Evolutionary conservation across 2,888 invertebrate species (phyloP), one percentile per base, ranked within the genome.

Genomic region (Ceriagrion tenellum): DNA sequence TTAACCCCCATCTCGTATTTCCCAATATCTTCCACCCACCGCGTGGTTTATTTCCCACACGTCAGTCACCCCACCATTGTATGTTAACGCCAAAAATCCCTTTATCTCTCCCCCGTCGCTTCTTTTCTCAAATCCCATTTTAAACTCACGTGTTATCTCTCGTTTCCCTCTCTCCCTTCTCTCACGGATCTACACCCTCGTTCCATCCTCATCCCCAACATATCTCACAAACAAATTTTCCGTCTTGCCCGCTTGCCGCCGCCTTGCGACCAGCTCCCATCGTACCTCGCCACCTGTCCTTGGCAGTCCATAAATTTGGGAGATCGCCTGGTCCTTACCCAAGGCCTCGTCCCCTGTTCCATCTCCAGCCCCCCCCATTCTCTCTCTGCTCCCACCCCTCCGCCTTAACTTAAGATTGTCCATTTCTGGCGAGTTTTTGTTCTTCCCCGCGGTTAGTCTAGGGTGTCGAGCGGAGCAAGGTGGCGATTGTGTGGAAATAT

Each of bases 221-320:
- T 26, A n/a, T 89, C 55, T 89, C 89, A 55, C 35, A 6, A 26
- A 89, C 89, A 47, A 55, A 55, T 47, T 89, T 40, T 55, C 88
- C 20, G 47, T 35, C 89, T 55, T 55, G 89, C 12, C 89, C 55
- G 47, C 47, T 47, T 47, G 47, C 47, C 47, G n/a, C 89, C 26
- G 89, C 89, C 20, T 18, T 89, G 89, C 55, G 55, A 55, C 89
- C 47, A 35, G 88, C 88, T 47, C 47, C 88, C 55, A 26, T 55
- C 89, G 26, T 23, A 23, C 89, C 89, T 55, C 55, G 55, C 89
- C 89, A 89, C 89, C 89, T 55, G 89, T 89, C 89, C 89, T 89
- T 89, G 89, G 89, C 89, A 55, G 55, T 47, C 47, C 89, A 89
- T 89, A 89, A 89, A 89, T 89, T 89, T 89, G 55, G 89, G 89